phyloP scores from a whole-genome alignment of 2,113 vertebrate species.

The Numida meleagris region DNA sequence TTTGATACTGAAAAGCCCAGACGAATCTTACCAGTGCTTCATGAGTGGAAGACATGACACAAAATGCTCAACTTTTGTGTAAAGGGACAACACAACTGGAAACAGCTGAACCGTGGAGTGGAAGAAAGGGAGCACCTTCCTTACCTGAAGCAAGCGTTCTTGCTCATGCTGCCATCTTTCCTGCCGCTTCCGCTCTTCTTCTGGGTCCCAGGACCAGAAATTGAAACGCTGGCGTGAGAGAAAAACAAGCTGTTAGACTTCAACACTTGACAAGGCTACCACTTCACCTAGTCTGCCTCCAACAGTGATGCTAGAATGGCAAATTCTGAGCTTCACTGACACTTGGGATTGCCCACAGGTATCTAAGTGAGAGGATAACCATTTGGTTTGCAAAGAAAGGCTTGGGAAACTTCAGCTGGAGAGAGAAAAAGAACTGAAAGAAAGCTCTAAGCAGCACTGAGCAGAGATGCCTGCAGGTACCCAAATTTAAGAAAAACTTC shows the following conservation, averaged over 20 bases:
- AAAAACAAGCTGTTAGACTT: conserved; percentile 52
- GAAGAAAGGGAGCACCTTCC: neutral
- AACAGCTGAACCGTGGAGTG: neutral
- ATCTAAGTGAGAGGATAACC: neutral
- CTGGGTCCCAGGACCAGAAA: conserved; percentile 95
- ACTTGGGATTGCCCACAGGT: neutral
- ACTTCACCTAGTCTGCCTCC: neutral
- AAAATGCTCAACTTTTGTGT: neutral
- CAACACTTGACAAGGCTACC: neutral
- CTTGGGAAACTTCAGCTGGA: neutral
- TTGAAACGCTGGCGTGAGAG: conserved; percentile 81
- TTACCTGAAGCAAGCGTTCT: conserved; percentile 95
- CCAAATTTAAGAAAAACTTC: neutral
- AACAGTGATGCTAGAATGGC: neutral
- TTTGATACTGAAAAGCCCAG: neutral
- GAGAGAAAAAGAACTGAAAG: neutral
- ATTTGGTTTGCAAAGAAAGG: conserved; percentile 13
- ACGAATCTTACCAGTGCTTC: neutral
- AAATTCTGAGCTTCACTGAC: neutral
- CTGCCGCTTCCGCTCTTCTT: conserved; percentile 95
- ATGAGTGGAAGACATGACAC: neutral
- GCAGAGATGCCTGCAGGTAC: neutral
- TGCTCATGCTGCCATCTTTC: conserved; percentile 97
- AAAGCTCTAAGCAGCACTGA: neutral
- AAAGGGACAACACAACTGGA: neutral